Evolutionary conservation across 2,888 invertebrate genomes (phyloP).

Genomic region (Drosophila pseudotakahashii): DNA sequence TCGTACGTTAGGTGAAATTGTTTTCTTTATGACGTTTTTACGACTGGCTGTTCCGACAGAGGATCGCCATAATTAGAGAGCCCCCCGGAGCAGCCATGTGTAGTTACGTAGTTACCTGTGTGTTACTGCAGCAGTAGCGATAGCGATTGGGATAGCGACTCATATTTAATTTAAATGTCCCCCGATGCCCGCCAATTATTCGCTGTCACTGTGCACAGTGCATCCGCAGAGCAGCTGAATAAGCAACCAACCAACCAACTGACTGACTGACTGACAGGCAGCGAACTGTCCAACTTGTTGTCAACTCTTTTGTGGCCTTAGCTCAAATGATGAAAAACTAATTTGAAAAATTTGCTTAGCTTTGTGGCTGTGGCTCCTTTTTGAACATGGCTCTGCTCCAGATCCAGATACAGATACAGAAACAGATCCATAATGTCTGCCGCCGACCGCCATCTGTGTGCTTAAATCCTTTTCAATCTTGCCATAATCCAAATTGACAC

Average conservation of each 20-base stretch:
- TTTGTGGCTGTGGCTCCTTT: conserved; percentile 22
- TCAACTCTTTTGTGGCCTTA: conserved; percentile 48
- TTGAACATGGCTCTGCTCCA: background rate
- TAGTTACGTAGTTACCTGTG: conserved; percentile 1
- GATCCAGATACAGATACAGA: conserved; percentile 3
- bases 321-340: conserved; percentile 66
- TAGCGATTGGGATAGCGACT: conserved; percentile 35
- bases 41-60: conserved; percentile 59
- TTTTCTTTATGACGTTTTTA: conserved; percentile 75
- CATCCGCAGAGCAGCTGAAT: conserved; percentile 42
- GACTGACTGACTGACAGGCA: conserved; percentile 29
- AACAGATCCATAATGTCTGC: conserved; percentile 22
- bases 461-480: conserved; percentile 74
- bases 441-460: conserved; percentile 27
- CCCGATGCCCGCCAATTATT: conserved; percentile 70
- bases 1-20: conserved; percentile 59
- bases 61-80: conserved; percentile 61
- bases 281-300: conserved; percentile 51
- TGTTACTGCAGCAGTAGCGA: background rate
- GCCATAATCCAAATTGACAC: conserved; percentile 75
- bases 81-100: conserved; percentile 14
- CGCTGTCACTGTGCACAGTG: conserved; percentile 58
- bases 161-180: conserved; percentile 72
- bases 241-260: conserved; percentile 26
- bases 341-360: conserved; percentile 69